phyloP scores from a whole-genome alignment of 2,113 vertebrate genomes.

The Mionectes macconnelli region DNA sequence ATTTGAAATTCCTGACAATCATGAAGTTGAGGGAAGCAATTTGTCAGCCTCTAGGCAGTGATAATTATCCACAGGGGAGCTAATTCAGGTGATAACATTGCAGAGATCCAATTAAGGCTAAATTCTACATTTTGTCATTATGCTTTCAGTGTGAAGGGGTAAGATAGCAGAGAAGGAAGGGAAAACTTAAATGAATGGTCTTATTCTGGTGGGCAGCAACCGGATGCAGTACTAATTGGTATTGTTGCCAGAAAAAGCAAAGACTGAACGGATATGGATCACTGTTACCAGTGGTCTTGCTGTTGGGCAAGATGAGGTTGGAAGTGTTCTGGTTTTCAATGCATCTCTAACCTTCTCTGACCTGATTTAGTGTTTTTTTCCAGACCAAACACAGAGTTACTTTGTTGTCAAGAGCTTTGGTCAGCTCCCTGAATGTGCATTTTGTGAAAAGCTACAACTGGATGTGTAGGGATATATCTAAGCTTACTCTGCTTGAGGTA shows the following conservation, averaged over 20 bases:
- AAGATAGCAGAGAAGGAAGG: not conserved
- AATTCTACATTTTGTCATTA: slow-evolving; percentile 51
- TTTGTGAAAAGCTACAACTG: not conserved
- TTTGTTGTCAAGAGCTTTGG: not conserved
- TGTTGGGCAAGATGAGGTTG: not conserved
- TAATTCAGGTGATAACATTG: slow-evolving; percentile 64
- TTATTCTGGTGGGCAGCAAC: not conserved
- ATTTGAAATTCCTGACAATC: slow-evolving; percentile 39
- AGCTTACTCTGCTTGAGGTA: not conserved
- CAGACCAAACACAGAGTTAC: not conserved
- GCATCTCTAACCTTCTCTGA: not conserved
- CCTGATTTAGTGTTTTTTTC: not conserved
- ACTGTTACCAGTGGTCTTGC: not conserved
- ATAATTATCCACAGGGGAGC: slow-evolving; percentile 60
- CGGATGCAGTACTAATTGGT: not conserved
- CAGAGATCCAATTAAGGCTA: slow-evolving; percentile 64
- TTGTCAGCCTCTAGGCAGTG: slow-evolving; percentile 43
- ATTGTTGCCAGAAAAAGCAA: not conserved
- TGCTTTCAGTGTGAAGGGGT: not conserved
- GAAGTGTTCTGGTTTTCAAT: not conserved
- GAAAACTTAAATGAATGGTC: not conserved
- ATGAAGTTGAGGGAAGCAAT: slow-evolving; percentile 47
- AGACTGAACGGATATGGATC: not conserved
- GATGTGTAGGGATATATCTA: not conserved
- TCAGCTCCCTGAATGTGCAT: not conserved